Evolutionary conservation across 2,888 invertebrate species (phyloP).

Genomic region (Lissonota sp.): DNA sequence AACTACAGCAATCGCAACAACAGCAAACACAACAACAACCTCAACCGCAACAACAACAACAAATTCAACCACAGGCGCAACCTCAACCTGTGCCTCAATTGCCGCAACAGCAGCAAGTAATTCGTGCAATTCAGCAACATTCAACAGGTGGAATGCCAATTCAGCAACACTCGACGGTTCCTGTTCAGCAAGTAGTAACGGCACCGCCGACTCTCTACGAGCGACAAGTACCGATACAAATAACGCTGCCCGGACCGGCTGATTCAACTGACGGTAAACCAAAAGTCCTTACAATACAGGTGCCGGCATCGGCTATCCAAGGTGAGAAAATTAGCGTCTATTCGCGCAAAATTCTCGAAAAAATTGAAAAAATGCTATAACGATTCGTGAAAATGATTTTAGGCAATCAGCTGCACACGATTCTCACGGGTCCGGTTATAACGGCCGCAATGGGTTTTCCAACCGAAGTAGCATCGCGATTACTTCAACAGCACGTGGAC

Average conservation of each 20-base stretch:
- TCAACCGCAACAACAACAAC: constrained; percentile 66
- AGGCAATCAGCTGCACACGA: constrained; percentile 87
- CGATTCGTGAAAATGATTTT: not conserved
- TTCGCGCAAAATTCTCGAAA: no score
- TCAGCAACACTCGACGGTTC: constrained; percentile 71
- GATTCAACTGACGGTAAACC: constrained; percentile 89
- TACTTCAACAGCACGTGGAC: constrained; percentile 95
- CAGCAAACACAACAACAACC: constrained; percentile 70
- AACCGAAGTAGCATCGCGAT: constrained; percentile 90
- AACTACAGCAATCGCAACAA: constrained; percentile 64
- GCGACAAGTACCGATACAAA: constrained; percentile 86
- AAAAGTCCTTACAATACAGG: constrained; percentile 94
- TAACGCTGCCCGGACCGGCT: constrained; percentile 93
- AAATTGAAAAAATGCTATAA: no score
- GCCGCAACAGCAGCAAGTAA: constrained; percentile 68
- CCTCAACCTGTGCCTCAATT: constrained; percentile 60
- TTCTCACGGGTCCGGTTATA: constrained; percentile 94
- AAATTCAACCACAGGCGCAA: constrained; percentile 58
- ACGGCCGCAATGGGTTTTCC: constrained; percentile 96
- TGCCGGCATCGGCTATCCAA: constrained; percentile 93
- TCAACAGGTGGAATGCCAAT: constrained; percentile 67
- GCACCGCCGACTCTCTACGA: constrained; percentile 84
- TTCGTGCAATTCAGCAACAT: constrained; percentile 71
- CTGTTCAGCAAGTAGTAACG: constrained; percentile 79
- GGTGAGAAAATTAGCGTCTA: constrained; percentile 83